Percentiles rank a stretch among this genome's conserved stretches.
Conservation (phyloP, 2,888 invertebrate genomes). For the Zeuzera pyrina region DNA sequence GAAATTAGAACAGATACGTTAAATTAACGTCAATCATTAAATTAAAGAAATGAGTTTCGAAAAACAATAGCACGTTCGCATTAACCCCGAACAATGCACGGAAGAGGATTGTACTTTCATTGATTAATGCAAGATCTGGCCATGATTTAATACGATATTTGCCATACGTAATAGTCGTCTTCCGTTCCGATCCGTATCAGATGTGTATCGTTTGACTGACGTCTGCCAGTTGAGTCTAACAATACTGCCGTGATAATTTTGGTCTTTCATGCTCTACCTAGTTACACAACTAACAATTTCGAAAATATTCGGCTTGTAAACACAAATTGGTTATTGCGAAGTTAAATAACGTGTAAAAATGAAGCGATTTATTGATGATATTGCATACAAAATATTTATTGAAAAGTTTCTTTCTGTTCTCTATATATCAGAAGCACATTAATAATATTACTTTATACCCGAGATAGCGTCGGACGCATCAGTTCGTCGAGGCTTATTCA, state of each 20-base stretch:
- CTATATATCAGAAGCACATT: too few species aligned
- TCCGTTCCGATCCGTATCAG: conserved; percentile 34
- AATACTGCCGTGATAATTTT: conserved; percentile 28
- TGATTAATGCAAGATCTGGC: conserved; percentile 45
- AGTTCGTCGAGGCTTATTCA: conserved; percentile 17
- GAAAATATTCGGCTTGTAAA: conserved; percentile 32
- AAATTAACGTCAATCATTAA: conserved; percentile 18
- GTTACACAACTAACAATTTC: too few species aligned
- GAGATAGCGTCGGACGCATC: conserved; percentile 1
- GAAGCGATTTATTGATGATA: too few species aligned
- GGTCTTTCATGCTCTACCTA: conserved; percentile 30
- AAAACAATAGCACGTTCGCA: conserved; percentile 33
- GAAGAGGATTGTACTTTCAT: conserved; percentile 46
- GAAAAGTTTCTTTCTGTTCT: too few species aligned
- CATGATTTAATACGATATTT: conserved; percentile 37
- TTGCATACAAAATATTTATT: too few species aligned
- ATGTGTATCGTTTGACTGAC: conserved; percentile 25
- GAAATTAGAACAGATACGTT: conserved; percentile 15
- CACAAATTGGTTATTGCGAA: too few species aligned
- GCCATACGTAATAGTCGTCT: conserved; percentile 35
- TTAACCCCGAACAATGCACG: conserved; percentile 47
- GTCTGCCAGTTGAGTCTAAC: conserved; percentile 25
- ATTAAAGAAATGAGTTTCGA: conserved; percentile 19
- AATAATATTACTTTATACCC: background rate
- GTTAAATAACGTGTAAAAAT: too few species aligned